Evolutionary conservation across 2,113 vertebrate species (phyloP).

Genomic region (Pseudopipra pipra): DNA sequence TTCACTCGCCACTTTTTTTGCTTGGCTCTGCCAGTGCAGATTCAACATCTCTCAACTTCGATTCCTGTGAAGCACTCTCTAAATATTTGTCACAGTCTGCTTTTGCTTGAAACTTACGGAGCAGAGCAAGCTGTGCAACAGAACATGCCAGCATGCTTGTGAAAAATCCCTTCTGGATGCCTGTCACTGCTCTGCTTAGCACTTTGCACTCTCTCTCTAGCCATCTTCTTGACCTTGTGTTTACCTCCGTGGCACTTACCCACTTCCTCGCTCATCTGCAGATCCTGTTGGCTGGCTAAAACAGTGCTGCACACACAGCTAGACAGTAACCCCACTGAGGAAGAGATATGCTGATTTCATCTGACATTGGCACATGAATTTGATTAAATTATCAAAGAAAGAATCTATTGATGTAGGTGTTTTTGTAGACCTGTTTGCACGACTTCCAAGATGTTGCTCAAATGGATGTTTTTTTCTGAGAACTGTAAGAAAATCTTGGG

Average conservation of each 20-base stretch:
- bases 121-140: slow-evolving; percentile 48
- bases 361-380: slow-evolving; percentile 11
- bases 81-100: slow-evolving; percentile 58
- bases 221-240: slow-evolving; percentile 1
- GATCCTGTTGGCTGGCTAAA: not conserved
- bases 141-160: slow-evolving; percentile 15
- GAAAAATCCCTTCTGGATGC: slow-evolving; percentile 43
- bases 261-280: slow-evolving; percentile 23
- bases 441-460: not conserved
- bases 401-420: not conserved
- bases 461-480: not conserved
- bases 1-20: not conserved
- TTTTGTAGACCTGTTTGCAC: not conserved
- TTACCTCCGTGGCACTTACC: not conserved
- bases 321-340: not conserved
- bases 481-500: not conserved
- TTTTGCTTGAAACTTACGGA: not conserved
- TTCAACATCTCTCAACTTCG: slow-evolving; percentile 51
- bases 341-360: slow-evolving; percentile 20
- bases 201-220: not conserved
- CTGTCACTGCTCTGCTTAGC: slow-evolving; percentile 13
- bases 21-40: slow-evolving; percentile 30
- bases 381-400: slow-evolving; percentile 19
- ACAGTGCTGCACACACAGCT: not conserved
- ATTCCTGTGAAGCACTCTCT: slow-evolving; percentile 16